Evolutionary conservation across 1,140 invertebrate genomes (phyloP), one percentile per base, ranked within the genome.

Genomic region (Neodiprion lecontei): DNA sequence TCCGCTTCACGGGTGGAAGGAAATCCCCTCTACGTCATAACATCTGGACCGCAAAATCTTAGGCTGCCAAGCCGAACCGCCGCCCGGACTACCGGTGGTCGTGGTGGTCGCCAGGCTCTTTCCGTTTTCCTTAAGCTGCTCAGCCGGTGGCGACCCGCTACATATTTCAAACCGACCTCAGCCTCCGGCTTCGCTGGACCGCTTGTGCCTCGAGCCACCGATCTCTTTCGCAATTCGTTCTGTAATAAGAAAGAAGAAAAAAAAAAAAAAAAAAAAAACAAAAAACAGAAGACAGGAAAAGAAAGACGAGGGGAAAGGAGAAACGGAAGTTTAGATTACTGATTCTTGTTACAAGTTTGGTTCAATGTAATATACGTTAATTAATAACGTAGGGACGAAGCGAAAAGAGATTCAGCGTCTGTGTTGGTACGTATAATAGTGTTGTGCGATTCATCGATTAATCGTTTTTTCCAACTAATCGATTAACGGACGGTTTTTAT

Each of bases 1-100:
- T 61, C n/a, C 5, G 4, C 4, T 12, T 61, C 0, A 17, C 11
- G 7, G 70, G 67, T 23, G 74, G 69, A 71, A 78, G 78, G 78
- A 78, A 78, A 79, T 79, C 76, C 78, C 74, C 74, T 47, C 17
- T 71, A 78, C 78, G 74, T 78, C 76, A 79, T 28, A 23, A 11
- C 12, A 61, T 61, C 53, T 9, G 53, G 53, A 61, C 53, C 53
- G 53, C 53, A 61, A 61, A 61, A 61, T 61, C n/a, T 17, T 61
- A 61, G 53, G 9, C 53, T 9, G 53, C 11, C 53, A 61, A 61
- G 53, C 28, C 53, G 53, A 61, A 17, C 48, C 69, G 73, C 69
- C 69, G 74, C 69, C 65, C 68, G 53, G 28, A 48, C 69, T 67
- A 68, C 48, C 28, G 10, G n/a, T 67, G 48, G 67, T 12, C 47